phyloP scores from a whole-genome alignment of 2,888 invertebrate genomes.

The Hecatera dysodea region DNA sequence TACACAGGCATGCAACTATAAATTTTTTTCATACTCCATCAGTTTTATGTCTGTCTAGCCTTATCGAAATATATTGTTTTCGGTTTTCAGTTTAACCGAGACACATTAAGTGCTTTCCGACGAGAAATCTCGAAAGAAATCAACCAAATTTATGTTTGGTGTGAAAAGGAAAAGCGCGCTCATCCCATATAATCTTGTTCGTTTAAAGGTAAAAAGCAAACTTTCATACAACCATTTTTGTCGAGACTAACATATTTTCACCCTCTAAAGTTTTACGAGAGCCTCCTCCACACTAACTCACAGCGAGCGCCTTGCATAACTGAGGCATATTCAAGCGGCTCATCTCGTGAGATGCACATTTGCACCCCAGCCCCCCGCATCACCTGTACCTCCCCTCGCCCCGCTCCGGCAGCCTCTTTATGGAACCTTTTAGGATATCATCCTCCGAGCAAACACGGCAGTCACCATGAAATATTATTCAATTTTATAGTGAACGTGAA shows the following conservation, averaged over 20 bases:
- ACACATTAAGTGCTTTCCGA: no score
- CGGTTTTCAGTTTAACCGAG: no score
- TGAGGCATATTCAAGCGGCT: constrained; percentile 72
- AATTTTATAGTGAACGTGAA: constrained; percentile 57
- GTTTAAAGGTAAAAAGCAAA: no score
- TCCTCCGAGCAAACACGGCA: constrained; percentile 56
- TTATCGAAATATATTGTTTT: no score
- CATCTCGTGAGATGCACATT: constrained; percentile 81
- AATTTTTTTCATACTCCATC: not conserved
- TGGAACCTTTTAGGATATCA: constrained; percentile 76
- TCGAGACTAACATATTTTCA: not conserved
- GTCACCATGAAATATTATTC: constrained; percentile 61
- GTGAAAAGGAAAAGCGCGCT: no score
- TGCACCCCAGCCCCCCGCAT: constrained; percentile 63
- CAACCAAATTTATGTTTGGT: no score
- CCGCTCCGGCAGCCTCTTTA: constrained; percentile 70
- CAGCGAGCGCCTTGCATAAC: constrained; percentile 64
- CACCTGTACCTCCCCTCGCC: not conserved
- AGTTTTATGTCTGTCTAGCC: no score
- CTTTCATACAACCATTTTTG: no score
- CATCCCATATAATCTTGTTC: no score
- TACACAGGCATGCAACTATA: not conserved
- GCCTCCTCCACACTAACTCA: constrained; percentile 31
- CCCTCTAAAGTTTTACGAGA: not conserved
- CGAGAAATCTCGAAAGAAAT: no score